Conservation (phyloP, 2,888 invertebrate genomes). For the Trachelus troglodyta region DNA sequence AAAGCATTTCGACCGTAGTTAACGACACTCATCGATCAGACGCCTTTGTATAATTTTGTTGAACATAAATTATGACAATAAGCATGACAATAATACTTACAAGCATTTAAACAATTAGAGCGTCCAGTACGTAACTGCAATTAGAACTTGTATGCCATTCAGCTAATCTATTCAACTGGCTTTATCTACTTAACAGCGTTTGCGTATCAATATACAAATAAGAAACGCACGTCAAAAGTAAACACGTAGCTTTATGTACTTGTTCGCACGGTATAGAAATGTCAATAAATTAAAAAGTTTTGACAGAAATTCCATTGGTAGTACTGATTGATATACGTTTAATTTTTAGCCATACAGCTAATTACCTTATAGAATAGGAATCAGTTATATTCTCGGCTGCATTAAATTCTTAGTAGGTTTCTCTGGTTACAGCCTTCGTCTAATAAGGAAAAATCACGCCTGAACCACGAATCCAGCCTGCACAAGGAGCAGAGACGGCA, state of each 20-base stretch:
- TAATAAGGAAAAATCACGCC: conserved; percentile 39
- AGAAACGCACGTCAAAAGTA: background rate
- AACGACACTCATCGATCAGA: background rate
- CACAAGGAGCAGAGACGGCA: conserved; percentile 43
- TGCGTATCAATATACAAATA: background rate
- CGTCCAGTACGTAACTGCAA: background rate
- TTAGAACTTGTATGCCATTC: background rate
- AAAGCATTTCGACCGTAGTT: background rate
- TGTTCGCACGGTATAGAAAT: background rate
- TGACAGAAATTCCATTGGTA: background rate
- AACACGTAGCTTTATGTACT: background rate
- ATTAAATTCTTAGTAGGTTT: conserved; percentile 43
- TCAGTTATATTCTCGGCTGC: background rate
- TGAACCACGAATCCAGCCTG: conserved; percentile 39
- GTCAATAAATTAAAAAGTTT: background rate
- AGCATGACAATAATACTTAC: background rate
- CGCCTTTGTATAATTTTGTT: background rate
- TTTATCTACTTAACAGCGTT: background rate
- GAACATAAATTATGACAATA: background rate
- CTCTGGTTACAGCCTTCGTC: conserved; percentile 47
- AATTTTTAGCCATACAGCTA: background rate
- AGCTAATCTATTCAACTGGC: background rate
- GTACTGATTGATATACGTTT: background rate
- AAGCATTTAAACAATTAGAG: background rate
- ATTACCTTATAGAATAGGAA: background rate